Evolutionary conservation across 2,888 invertebrate species (phyloP), one percentile per base, ranked within the genome.

Genomic region (Drosophila ezoana): DNA sequence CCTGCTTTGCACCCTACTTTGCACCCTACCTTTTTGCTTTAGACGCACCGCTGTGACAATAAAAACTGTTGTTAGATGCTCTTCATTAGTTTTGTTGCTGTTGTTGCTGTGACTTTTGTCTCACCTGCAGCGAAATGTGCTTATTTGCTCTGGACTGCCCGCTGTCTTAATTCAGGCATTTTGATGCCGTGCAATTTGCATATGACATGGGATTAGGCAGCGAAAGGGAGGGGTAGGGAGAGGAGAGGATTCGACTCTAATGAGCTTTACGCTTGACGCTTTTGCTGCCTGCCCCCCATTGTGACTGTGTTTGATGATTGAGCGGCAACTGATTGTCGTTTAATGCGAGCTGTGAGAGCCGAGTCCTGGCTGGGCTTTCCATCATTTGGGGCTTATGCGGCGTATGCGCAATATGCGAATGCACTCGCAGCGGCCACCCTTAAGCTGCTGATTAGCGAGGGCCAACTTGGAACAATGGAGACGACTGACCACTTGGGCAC

Each of bases 81-180:
- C 20, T 70, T 57, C 43, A 63, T 72, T 68, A 48, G 52, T 51
- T 60, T 56, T 54, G 40, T 60, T 60, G 8, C 3, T 23, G 32
- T 33, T 58, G 41, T 38, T 59, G 35, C 43, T 58, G 28, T 23
- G 13, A 33, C 18, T 38, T 18, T 61, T 58, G 49, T 62, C 57
- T 63, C 79, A 85, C 86, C 85, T 83, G 70, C 82, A 70, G 63
- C 38, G 72, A 64, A 62, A 77, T 79, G 64, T 51, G 61, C 65
- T 60, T 41, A 47, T 58, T 70, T 70, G 35, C 16, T 32, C 23
- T 38, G 33, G 54, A 72, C 66, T 53, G 57, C 72, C 66, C 52
- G 78, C 65, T 66, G 78, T 64, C 69, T 65, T 60, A 40, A 45
- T 18, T 20, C 49, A 13, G 38, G 45, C 63, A 72, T 54, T 76